Evolutionary conservation across 1,140 invertebrate species (phyloP).

Genomic region (Drosophila kikkawai): DNA sequence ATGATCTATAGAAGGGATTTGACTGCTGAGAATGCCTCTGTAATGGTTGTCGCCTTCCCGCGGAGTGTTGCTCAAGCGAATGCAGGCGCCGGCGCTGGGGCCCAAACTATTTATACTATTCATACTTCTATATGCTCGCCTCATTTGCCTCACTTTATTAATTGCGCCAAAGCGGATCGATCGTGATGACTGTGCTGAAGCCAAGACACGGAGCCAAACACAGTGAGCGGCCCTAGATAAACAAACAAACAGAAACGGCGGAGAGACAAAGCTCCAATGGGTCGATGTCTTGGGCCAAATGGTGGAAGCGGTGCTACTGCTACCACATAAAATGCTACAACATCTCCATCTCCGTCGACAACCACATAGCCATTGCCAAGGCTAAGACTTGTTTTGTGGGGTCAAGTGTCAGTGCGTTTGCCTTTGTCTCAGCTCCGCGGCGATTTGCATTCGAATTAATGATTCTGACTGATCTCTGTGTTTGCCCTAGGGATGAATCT

Average conservation of each 20-base stretch:
- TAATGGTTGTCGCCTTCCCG: slow-evolving; percentile 56
- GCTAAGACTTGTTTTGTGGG: slow-evolving; percentile 74
- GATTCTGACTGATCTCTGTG: slow-evolving; percentile 56
- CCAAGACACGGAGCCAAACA: slow-evolving; percentile 37
- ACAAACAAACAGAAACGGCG: slow-evolving; percentile 47
- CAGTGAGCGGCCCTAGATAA: slow-evolving; percentile 76
- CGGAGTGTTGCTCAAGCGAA: slow-evolving; percentile 62
- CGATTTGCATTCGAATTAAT: slow-evolving; percentile 65
- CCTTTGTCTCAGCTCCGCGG: slow-evolving; percentile 33
- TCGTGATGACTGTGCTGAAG: slow-evolving; percentile 54
- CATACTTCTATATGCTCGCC: slow-evolving; percentile 77
- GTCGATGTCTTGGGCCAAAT: slow-evolving; percentile 39
- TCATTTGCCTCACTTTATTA: slow-evolving; percentile 73
- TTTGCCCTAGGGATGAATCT: slow-evolving; percentile 8
- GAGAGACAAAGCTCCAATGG: slow-evolving; percentile 14
- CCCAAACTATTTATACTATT: slow-evolving; percentile 81
- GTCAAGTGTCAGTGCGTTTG: slow-evolving; percentile 78
- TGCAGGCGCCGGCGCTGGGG: slow-evolving; percentile 62
- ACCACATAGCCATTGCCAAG: slow-evolving; percentile 72
- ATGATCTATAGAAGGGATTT: neutral
- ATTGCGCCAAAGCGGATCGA: slow-evolving; percentile 57
- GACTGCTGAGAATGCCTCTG: slow-evolving; percentile 38
- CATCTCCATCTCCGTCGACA: slow-evolving; percentile 55
- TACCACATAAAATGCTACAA: slow-evolving; percentile 52
- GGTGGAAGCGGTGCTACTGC: slow-evolving; percentile 43